Evolutionary conservation across 2,888 invertebrate genomes (phyloP).

Genomic region (Protonemura montana): DNA sequence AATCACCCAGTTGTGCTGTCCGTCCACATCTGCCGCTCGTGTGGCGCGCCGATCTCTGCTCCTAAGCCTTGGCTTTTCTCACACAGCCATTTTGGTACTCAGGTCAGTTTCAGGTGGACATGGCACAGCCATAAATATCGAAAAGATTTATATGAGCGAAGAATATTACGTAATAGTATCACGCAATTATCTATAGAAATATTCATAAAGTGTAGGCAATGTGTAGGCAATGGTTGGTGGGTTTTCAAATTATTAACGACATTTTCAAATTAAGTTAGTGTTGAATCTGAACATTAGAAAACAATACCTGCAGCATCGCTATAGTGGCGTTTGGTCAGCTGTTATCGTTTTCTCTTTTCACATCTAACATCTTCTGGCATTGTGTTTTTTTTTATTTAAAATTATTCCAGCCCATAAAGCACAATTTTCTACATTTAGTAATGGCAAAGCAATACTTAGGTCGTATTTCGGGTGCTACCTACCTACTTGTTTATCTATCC

Average conservation of each 20-base stretch:
- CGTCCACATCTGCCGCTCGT: slow-evolving; percentile 2
- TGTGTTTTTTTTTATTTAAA: not conserved
- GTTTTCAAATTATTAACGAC: not conserved
- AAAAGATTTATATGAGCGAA: not conserved
- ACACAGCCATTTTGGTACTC: not conserved
- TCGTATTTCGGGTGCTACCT: not conserved
- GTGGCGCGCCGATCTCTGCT: no score
- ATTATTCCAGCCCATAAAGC: not conserved
- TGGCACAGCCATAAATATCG: not conserved
- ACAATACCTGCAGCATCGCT: not conserved
- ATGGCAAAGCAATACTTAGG: not conserved
- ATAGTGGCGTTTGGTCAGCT: no score
- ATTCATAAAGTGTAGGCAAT: not conserved
- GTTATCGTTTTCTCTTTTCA: not conserved
- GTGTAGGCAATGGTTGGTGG: not conserved
- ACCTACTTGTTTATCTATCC: not conserved
- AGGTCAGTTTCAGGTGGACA: not conserved
- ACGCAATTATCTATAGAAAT: not conserved
- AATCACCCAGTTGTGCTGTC: slow-evolving; percentile 24
- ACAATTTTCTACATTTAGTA: not conserved
- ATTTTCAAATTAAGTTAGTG: no score
- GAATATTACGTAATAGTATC: not conserved
- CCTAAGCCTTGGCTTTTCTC: not conserved
- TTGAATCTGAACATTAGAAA: not conserved
- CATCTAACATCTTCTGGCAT: not conserved